Base-by-base conservation (phyloP, 2,797 vertebrate species). In the Gouania willdenowi region DNA sequence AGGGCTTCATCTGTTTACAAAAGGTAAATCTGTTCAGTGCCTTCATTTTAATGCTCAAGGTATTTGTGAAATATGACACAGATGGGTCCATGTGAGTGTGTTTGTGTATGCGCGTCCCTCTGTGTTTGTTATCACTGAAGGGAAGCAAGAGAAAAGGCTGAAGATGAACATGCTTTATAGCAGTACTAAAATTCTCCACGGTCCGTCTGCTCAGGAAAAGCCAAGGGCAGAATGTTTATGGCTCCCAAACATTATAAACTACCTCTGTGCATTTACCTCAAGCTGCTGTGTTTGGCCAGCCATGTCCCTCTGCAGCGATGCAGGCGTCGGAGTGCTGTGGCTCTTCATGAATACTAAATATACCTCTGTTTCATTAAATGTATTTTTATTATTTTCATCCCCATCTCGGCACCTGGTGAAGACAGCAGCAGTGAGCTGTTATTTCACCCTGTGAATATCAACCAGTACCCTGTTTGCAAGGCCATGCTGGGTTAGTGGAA, bases 161-260 rank as follows among this genome's bases (percentile, higher is more conserved):
- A 75, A 69, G 83, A 86, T 86, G 85, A 84, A 86, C 75, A 80
- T 89, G 77, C 71, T 90, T 89, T 90, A 90, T 88, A 70, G 76
- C 60, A 43, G 80, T 74, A 81, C 75, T 90, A 89, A 90, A 89
- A 87, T 79, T 77, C 75, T 86, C 84, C 81, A 88, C 83, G 87
- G 83, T 88, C 86, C 83, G 81, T 87, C 86, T 87, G 86, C 77
- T 87, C 57, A 69, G 81, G 79, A 87, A 85, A 79, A 86, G 79
- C 85, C 86, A 90, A 90, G 88, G 89, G 88, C 88, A 87, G 79
- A 72, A 77, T 88, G 84, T 89, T 90, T 90, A 88, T 81, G 63
- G 74, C 77, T 66, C 64, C 69, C 83, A 86, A 86, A 87, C 84
- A 85, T 85, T 86, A 89, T 89, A 89, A 90, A 90, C 65, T 80